These are phyloP conservation scores for Parazoanthus swiftii DNA, from an alignment of 92 coral and sea anemone genomes.

Conservation along the genomic window DNA sequence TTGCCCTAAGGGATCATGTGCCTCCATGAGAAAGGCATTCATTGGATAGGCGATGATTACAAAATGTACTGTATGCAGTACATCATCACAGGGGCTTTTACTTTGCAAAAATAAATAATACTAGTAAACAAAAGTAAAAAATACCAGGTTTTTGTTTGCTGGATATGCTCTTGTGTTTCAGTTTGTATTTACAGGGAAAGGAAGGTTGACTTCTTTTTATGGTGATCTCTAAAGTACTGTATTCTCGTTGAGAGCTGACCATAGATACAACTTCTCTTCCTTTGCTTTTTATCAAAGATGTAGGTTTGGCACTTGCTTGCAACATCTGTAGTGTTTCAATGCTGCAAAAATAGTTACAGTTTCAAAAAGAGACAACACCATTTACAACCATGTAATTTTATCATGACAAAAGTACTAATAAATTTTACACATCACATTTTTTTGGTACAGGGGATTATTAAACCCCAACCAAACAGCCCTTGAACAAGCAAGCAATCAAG, in stretches of 20 bases:
- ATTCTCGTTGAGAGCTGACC: constrained; percentile 2
- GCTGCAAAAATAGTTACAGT: not conserved
- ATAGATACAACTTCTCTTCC: not conserved
- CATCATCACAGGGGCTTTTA: not conserved
- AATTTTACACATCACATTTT: too few relatives aligned
- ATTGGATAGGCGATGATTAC: too few relatives aligned
- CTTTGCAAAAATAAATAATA: not conserved
- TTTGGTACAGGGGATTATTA: too few relatives aligned
- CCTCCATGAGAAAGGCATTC: too few relatives aligned
- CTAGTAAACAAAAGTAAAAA: not conserved
- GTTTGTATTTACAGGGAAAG: not conserved
- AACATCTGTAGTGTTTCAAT: not conserved
- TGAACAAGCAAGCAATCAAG: too few relatives aligned
- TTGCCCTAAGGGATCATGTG: too few relatives aligned
- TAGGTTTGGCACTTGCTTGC: constrained; percentile 6
- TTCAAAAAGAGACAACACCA: too few relatives aligned
- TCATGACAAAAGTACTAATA: too few relatives aligned
- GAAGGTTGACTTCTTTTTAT: not conserved
- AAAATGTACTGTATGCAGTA: too few relatives aligned
- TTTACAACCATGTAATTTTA: not conserved
- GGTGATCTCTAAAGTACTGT: constrained; percentile 1
- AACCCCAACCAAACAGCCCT: too few relatives aligned
- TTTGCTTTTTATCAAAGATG: not conserved
- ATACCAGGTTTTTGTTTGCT: not conserved
- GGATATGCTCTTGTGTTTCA: not conserved